Evolutionary conservation across 2,888 invertebrate species (phyloP).

Genomic region (Agapostemon virescens): DNA sequence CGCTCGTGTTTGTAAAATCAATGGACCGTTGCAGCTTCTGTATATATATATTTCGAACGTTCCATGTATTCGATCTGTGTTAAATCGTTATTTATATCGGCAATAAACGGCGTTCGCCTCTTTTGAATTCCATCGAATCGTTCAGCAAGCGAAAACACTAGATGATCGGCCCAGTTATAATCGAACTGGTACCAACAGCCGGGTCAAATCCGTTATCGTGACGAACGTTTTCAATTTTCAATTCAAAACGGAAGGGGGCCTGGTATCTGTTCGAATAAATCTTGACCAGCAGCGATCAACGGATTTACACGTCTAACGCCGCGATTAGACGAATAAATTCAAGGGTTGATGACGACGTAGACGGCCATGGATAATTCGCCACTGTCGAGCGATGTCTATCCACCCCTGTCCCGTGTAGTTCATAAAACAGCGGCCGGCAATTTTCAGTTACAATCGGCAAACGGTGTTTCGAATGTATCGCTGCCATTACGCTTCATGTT

Average conservation of each 20-base stretch:
- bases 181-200: neutral
- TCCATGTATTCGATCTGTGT: neutral
- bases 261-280: neutral
- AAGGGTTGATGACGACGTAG: neutral
- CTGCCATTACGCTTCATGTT: conserved; percentile 14
- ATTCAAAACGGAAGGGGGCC: neutral
- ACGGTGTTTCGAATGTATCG: conserved; percentile 21
- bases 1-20: neutral
- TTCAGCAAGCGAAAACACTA: neutral
- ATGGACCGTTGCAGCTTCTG: neutral
- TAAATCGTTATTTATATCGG: neutral
- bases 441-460: conserved; percentile 33
- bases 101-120: conserved; percentile 2
- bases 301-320: conserved; percentile 12
- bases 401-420: neutral
- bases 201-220: conserved; percentile 8
- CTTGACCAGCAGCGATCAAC: neutral
- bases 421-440: conserved; percentile 33
- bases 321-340: conserved; percentile 6
- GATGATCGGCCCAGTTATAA: conserved; percentile 1
- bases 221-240: conserved; percentile 6
- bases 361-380: neutral
- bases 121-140: conserved; percentile 1
- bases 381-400: neutral
- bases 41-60: neutral